These are phyloP conservation scores for Lypha dubia DNA, from an alignment of 2,888 invertebrate species.

Conservation along the genomic window DNA sequence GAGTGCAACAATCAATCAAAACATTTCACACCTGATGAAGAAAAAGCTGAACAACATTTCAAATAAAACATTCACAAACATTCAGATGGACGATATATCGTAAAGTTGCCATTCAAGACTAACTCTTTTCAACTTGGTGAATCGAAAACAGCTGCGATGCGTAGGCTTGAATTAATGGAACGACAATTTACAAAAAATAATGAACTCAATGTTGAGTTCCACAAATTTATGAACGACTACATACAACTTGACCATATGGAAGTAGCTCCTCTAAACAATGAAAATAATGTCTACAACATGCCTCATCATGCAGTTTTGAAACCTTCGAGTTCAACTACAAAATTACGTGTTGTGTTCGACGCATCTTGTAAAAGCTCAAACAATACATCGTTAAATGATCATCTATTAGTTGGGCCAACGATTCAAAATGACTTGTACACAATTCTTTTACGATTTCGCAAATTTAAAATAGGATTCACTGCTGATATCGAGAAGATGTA, in stretches of 20 bases:
- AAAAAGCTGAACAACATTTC: constrained; percentile 58
- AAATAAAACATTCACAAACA: constrained; percentile 15
- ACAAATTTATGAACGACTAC: constrained; percentile 51
- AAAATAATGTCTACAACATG: constrained; percentile 34
- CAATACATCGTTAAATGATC: constrained; percentile 60
- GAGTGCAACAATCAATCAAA: constrained; percentile 10
- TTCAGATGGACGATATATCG: constrained; percentile 52
- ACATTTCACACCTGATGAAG: constrained; percentile 21
- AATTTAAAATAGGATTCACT: constrained; percentile 38
- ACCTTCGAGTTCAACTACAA: constrained; percentile 60
- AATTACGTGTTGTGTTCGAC: constrained; percentile 61
- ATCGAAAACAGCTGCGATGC: constrained; percentile 29
- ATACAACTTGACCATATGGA: constrained; percentile 55
- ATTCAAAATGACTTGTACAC: background rate
- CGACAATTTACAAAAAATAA: constrained; percentile 23
- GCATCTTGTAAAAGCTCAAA: constrained; percentile 60
- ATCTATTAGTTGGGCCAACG: constrained; percentile 55
- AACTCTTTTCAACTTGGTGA: constrained; percentile 32
- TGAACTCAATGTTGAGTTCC: constrained; percentile 6
- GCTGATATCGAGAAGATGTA: constrained; percentile 56
- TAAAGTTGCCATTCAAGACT: constrained; percentile 56
- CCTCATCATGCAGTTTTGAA: constrained; percentile 66
- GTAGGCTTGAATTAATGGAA: constrained; percentile 48
- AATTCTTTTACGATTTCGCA: constrained; percentile 49
- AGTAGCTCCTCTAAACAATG: background rate